Evolutionary conservation across 2,113 vertebrate genomes (phyloP), one percentile per base, ranked within the genome.

Genomic region (Cololabis saira): DNA sequence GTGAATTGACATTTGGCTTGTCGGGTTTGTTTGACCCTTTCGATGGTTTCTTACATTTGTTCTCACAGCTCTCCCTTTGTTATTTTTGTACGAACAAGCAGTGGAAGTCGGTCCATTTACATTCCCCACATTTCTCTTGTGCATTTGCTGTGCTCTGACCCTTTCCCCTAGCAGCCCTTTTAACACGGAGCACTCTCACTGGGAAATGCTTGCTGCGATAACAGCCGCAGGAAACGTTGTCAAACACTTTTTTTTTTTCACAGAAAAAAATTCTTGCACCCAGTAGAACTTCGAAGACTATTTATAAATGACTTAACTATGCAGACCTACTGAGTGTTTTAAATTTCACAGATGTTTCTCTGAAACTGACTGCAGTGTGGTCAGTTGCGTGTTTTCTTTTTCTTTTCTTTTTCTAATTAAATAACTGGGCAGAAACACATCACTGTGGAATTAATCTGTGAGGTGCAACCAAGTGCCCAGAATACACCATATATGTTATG

Each of bases 121-220:
- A 73, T 48, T 41, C 9, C 3, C 42, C 37, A 57, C 43, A 13
- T 44, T 21, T 44, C 42, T 61, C 44, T 30, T 44, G 59, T 62
- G 55, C 57, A 30, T 33, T 42, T 13, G 14, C 59, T 67, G n/a
- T n/a, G 19, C 17, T 37, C 45, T 68, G 50, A 61, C 53, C 44
- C 52, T 52, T 0, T 22, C 56, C 9, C 10, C 37, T 65, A 18
- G 33, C 40, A 56, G 24, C 11, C 30, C n/a, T 6, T 44, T 54
- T 11, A 55, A 21, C 44, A 71, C 12, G 4, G 48, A 54, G 56
- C 27, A 0, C 19, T 48, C 13, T 42, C 24, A 33, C 30, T 42
- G 21, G 57, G 47, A 49, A 47, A 50, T 16, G 6, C 15, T 33
- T 18, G 21, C 10, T 77, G 24, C 74, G 19, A n/a, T 49, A 48